phyloP scores from a whole-genome alignment of 1,140 invertebrate species.

The Araneus ventricosus region DNA sequence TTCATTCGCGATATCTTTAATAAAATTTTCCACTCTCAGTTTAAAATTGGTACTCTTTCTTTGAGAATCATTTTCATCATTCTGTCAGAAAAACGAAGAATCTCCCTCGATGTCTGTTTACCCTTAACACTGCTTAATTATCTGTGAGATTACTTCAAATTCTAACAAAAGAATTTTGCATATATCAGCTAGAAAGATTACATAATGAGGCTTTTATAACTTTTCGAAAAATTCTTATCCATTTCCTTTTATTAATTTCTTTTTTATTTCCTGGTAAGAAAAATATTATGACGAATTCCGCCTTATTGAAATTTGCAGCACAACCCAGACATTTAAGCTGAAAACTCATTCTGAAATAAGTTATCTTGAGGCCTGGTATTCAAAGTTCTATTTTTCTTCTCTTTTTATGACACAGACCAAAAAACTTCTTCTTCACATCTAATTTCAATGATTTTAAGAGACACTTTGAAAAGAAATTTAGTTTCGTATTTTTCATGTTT shows the following conservation, averaged over 20 bases:
- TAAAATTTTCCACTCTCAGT: too few species aligned
- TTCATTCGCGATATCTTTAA: too few species aligned
- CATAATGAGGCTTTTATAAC: background rate
- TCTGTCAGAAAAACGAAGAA: too few species aligned
- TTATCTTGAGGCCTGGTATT: background rate
- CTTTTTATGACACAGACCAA: background rate
- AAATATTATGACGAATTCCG: too few species aligned
- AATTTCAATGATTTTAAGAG: background rate
- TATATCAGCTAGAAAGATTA: background rate
- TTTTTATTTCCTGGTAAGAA: too few species aligned
- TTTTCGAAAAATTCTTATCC: background rate
- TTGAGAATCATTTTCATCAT: too few species aligned
- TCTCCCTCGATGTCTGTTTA: background rate
- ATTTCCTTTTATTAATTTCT: background rate
- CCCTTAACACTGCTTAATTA: background rate
- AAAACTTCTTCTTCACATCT: background rate
- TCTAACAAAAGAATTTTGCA: background rate
- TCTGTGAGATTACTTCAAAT: background rate
- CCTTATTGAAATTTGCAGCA: too few species aligned
- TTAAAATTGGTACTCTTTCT: too few species aligned
- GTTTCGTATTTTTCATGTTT: constrained; percentile 8
- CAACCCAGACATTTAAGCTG: background rate
- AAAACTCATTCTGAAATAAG: background rate
- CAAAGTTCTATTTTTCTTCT: background rate
- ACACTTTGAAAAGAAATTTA: background rate